These are phyloP conservation scores for Pampus argenteus DNA, from an alignment of 2,797 vertebrate genomes.

Conservation along the genomic window DNA sequence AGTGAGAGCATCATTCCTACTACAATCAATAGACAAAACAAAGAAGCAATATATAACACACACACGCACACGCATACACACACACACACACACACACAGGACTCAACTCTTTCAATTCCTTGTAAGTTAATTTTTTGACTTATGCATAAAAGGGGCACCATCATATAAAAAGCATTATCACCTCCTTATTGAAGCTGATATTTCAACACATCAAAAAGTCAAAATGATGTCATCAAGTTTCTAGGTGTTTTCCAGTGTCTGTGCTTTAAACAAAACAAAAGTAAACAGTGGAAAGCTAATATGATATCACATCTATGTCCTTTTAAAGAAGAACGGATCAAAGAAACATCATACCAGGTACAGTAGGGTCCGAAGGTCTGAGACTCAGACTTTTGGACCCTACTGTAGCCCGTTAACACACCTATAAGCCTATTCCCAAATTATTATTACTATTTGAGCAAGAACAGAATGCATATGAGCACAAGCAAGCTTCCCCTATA, in stretches of 20 bases:
- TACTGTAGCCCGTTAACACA: too few species aligned
- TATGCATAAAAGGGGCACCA: background rate
- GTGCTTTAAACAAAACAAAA: background rate
- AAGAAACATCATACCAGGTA: background rate
- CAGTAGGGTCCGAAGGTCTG: too few species aligned
- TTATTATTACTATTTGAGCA: background rate
- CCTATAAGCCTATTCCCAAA: too few species aligned
- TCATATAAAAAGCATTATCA: background rate
- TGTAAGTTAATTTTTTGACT: background rate
- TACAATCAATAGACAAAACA: background rate
- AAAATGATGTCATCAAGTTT: background rate
- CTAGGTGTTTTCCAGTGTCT: conserved; percentile 20
- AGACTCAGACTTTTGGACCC: too few species aligned
- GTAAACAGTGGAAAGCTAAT: background rate
- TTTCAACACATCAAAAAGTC: background rate
- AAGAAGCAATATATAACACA: background rate
- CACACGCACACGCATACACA: background rate
- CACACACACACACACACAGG: background rate
- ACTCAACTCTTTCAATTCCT: too few species aligned
- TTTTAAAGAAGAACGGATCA: background rate
- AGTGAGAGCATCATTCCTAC: background rate
- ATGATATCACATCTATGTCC: background rate
- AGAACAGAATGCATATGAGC: background rate
- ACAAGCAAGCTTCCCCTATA: background rate
- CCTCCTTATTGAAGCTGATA: background rate